Conservation (phyloP, 2,888 invertebrate genomes). For the Archips crataeganus region DNA sequence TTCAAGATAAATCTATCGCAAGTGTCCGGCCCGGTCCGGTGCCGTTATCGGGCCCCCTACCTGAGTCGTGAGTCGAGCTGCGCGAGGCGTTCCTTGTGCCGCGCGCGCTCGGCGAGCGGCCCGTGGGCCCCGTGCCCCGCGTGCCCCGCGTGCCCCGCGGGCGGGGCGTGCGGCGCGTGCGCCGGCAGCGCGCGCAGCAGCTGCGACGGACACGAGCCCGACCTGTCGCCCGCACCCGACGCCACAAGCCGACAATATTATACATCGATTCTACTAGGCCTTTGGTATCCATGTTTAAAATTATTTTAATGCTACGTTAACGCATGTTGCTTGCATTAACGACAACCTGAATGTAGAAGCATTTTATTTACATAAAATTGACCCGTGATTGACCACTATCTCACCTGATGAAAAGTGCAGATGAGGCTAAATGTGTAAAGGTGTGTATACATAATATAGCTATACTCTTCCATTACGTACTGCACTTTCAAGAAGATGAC, state of each 20-base stretch:
- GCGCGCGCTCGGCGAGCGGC: slow-evolving; percentile 14
- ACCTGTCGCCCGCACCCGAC: slow-evolving; percentile 82
- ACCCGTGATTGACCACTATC: too few species aligned
- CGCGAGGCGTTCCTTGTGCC: slow-evolving; percentile 88
- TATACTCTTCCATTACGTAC: too few species aligned
- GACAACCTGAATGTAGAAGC: too few species aligned
- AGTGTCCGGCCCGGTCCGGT: neutral
- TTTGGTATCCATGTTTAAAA: too few species aligned
- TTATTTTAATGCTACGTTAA: too few species aligned
- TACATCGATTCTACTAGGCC: neutral
- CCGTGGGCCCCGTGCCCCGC: neutral
- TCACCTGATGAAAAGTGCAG: too few species aligned
- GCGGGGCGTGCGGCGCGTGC: neutral
- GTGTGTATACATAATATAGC: too few species aligned
- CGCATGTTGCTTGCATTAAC: too few species aligned
- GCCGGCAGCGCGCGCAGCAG: slow-evolving; percentile 88
- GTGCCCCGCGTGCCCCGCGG: slow-evolving; percentile 19
- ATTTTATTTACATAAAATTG: too few species aligned
- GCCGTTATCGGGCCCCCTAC: slow-evolving; percentile 34
- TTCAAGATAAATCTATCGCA: too few species aligned
- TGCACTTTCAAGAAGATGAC: too few species aligned
- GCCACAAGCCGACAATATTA: slow-evolving; percentile 1
- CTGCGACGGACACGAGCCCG: slow-evolving; percentile 97
- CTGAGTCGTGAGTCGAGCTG: slow-evolving; percentile 74
- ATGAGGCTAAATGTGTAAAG: too few species aligned